phyloP scores from a whole-genome alignment of 1,140 invertebrate genomes.

The Diachasma alloeum region DNA sequence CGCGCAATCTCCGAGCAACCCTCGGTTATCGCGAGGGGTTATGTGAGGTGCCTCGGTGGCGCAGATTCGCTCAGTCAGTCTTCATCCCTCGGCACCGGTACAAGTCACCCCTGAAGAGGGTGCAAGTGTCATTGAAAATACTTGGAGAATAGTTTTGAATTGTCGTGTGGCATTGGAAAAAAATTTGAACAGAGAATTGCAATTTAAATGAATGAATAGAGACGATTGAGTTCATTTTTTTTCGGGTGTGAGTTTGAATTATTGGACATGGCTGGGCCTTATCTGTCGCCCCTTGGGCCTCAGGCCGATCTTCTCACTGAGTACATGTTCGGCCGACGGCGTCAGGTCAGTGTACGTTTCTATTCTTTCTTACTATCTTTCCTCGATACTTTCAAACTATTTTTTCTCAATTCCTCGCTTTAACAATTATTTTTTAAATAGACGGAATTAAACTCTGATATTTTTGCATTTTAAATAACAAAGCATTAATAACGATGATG shows the following conservation, averaged over 20 bases:
- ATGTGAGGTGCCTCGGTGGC: background rate
- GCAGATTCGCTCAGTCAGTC: slow-evolving; percentile 33
- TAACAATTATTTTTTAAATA: background rate
- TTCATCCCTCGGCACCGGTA: slow-evolving; percentile 24
- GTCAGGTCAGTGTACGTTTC: slow-evolving; percentile 74
- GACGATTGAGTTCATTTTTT: background rate
- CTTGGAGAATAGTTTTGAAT: background rate
- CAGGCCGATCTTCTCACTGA: slow-evolving; percentile 86
- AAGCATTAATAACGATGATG: too few relatives aligned
- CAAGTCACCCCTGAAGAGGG: background rate
- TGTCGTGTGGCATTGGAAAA: background rate
- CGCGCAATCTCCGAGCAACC: slow-evolving; percentile 27
- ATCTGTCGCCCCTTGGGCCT: slow-evolving; percentile 76
- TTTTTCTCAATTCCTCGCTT: background rate
- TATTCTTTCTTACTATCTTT: slow-evolving; percentile 22
- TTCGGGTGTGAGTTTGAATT: background rate
- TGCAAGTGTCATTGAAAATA: too few relatives aligned
- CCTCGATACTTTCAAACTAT: background rate
- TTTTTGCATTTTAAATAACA: too few relatives aligned
- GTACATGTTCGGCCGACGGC: slow-evolving; percentile 88
- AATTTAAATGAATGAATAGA: background rate
- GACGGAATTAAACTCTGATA: too few relatives aligned
- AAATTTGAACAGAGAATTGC: background rate
- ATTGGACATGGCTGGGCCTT: slow-evolving; percentile 79
- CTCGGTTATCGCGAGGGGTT: slow-evolving; percentile 22